These are phyloP conservation scores for Anadara kagoshimensis DNA, from an alignment of 1,140 invertebrate genomes.

Conservation along the genomic window DNA sequence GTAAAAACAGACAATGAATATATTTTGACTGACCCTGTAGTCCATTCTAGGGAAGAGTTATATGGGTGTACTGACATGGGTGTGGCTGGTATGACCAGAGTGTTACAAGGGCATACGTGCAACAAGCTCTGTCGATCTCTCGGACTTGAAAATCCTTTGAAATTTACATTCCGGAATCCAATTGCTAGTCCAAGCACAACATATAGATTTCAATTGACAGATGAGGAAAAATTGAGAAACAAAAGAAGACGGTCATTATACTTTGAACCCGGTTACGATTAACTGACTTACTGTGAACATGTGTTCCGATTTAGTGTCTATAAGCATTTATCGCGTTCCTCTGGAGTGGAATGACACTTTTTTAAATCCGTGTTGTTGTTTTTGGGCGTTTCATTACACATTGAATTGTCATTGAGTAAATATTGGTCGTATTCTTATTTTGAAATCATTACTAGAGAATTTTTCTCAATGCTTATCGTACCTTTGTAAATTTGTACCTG, in stretches of 20 bases:
- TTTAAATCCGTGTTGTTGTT: too few relatives aligned
- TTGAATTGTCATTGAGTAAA: too few relatives aligned
- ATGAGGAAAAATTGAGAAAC: neutral
- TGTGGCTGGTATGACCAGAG: neutral
- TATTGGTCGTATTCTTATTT: too few relatives aligned
- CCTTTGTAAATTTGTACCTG: too few relatives aligned
- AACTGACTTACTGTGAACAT: too few relatives aligned
- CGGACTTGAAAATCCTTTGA: neutral
- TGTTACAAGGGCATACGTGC: neutral
- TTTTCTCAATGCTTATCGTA: too few relatives aligned
- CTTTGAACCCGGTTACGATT: too few relatives aligned
- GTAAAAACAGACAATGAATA: neutral
- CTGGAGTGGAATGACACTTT: too few relatives aligned
- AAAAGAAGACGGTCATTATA: neutral
- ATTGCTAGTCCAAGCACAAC: neutral
- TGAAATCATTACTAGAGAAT: too few relatives aligned
- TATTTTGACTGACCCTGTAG: neutral
- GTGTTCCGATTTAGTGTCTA: too few relatives aligned
- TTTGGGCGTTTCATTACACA: too few relatives aligned
- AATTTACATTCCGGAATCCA: neutral
- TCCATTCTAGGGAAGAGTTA: neutral
- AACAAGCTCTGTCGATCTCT: neutral
- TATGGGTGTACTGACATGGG: neutral
- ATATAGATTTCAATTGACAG: neutral
- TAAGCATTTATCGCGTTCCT: too few relatives aligned